Evolutionary conservation across 2,113 vertebrate species (phyloP).

Genomic region (Capreolus pygargus): DNA sequence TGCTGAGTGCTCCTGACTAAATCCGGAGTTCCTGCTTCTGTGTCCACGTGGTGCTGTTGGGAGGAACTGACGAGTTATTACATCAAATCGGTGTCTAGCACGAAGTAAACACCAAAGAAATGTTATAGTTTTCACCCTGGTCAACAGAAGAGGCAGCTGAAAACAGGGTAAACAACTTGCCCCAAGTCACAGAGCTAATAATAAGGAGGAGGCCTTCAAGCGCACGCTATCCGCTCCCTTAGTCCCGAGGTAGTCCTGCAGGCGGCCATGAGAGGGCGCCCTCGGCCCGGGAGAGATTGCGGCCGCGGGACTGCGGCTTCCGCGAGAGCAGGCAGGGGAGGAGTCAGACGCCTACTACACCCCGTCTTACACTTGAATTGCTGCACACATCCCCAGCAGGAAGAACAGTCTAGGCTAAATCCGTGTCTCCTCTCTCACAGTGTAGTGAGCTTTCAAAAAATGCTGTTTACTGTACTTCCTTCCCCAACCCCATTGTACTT

Average conservation of each 20-base stretch:
- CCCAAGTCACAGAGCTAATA: neutral
- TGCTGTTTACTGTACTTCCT: neutral
- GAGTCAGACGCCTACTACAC: fast-evolving
- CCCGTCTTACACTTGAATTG: fast-evolving
- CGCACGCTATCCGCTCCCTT: fast-evolving
- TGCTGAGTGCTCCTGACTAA: neutral
- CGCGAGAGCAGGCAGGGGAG: fast-evolving
- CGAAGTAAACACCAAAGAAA: neutral
- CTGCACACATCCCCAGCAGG: neutral
- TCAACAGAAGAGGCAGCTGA: neutral
- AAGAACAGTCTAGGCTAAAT: neutral
- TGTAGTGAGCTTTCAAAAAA: neutral
- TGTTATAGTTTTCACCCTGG: neutral
- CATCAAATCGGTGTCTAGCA: neutral
- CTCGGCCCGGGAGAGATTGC: fast-evolving
- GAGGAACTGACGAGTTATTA: neutral
- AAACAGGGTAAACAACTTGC: neutral
- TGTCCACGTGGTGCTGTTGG: neutral
- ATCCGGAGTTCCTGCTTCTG: neutral
- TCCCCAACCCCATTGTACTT: too few species aligned
- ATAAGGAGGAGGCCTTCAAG: fast-evolving
- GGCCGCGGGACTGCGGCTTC: neutral
- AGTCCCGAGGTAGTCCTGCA: fast-evolving
- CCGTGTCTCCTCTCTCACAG: neutral
- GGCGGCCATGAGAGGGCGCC: neutral